Conservation (phyloP, 1,140 invertebrate species). For the Drosophila chauvacae region DNA sequence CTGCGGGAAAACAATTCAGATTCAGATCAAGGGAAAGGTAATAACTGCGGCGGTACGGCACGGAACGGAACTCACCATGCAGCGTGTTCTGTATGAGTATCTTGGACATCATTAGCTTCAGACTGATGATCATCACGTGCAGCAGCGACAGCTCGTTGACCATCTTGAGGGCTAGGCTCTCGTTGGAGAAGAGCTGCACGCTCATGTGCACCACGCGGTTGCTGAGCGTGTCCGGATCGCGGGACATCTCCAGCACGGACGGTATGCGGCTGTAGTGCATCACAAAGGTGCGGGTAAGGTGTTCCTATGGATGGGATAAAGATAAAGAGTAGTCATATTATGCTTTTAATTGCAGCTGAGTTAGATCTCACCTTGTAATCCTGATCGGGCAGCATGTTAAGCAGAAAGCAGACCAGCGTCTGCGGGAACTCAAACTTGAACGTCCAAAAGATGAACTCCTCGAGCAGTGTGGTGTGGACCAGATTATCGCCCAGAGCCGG, state of each 20-base stretch:
- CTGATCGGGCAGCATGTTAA: constrained; percentile 97
- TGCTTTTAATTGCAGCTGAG: neutral
- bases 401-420: constrained; percentile 96
- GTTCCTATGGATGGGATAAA: constrained; percentile 87
- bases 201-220: constrained; percentile 98
- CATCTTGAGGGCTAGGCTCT: constrained; percentile 94
- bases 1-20: constrained; percentile 81
- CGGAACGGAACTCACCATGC: constrained; percentile 87
- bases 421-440: constrained; percentile 99
- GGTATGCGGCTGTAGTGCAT: constrained; percentile 97
- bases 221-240: constrained; percentile 95
- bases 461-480: constrained; percentile 94
- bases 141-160: constrained; percentile 94
- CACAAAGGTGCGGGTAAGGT: constrained; percentile 96
- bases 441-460: constrained; percentile 99
- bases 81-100: constrained; percentile 94
- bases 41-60: too few species aligned
- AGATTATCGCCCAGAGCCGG: constrained; percentile 92
- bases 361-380: constrained; percentile 93
- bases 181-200: constrained; percentile 97
- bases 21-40: neutral
- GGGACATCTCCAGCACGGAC: constrained; percentile 93
- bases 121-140: constrained; percentile 96
- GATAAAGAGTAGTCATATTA: neutral
- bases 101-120: constrained; percentile 97